Conservation (phyloP, 2,888 invertebrate species). For the Phymatocera aterrima region DNA sequence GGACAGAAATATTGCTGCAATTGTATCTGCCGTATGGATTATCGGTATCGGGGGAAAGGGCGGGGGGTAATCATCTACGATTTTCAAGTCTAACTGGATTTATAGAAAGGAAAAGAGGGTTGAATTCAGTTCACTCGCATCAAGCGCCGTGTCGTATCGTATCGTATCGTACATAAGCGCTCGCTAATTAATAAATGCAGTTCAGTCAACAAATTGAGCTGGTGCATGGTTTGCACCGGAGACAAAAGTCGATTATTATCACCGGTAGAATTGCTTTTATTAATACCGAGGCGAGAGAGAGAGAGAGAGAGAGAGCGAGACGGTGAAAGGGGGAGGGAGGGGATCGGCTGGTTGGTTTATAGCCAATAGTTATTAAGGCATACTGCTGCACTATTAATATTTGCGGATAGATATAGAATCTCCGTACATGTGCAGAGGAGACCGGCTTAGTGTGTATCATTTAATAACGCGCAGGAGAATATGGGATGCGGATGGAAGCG, state of each 20-base stretch:
- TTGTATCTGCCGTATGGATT: too few relatives aligned
- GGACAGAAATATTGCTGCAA: too few relatives aligned
- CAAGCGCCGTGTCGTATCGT: too few relatives aligned
- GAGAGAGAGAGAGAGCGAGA: not conserved
- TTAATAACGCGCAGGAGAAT: conserved; percentile 44
- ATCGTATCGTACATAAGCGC: too few relatives aligned
- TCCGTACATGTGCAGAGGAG: not conserved
- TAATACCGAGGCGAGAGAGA: not conserved
- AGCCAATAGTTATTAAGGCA: conserved; percentile 68
- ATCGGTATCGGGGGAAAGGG: too few relatives aligned
- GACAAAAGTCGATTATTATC: conserved; percentile 30
- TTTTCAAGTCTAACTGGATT: too few relatives aligned
- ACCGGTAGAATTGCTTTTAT: conserved; percentile 30
- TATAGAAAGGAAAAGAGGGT: not conserved
- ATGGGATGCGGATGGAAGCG: not conserved
- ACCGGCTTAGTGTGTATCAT: conserved; percentile 47
- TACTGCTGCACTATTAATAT: conserved; percentile 34
- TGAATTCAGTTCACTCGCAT: not conserved
- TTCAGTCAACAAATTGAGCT: conserved; percentile 25
- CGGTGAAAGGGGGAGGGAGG: not conserved
- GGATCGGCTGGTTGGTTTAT: conserved; percentile 69
- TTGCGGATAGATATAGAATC: conserved; percentile 8
- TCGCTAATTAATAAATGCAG: conserved; percentile 19
- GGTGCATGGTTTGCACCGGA: not conserved
- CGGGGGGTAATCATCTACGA: too few relatives aligned